These are phyloP conservation scores for Drosophila sp. DNA, from an alignment of 1,140 invertebrate genomes.

Conservation along the genomic window DNA sequence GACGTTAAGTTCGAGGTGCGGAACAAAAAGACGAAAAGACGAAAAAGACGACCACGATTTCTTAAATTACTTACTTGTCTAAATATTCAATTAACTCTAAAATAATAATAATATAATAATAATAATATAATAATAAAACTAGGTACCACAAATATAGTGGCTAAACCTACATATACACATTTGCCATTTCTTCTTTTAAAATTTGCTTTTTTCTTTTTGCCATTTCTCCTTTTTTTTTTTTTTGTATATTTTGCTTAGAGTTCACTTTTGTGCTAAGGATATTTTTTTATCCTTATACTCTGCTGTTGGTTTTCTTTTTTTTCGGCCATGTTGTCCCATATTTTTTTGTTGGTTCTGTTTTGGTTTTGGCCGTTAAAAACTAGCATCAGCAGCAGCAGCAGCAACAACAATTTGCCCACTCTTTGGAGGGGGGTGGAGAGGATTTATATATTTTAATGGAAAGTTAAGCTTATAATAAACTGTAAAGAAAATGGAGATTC, in stretches of 20 bases:
- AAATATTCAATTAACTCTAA: too few species aligned
- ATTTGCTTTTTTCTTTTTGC: slow-evolving; percentile 5
- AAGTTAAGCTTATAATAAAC: slow-evolving; percentile 80
- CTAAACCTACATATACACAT: too few species aligned
- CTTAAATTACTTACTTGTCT: too few species aligned
- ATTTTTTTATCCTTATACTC: slow-evolving; percentile 24
- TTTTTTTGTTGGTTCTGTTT: slow-evolving; percentile 36
- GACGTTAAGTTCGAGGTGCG: too few species aligned
- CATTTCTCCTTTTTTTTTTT: background rate
- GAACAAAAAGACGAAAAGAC: too few species aligned
- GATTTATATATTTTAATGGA: slow-evolving; percentile 81
- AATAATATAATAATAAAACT: too few species aligned
- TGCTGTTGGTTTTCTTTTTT: slow-evolving; percentile 30
- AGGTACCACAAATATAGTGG: too few species aligned
- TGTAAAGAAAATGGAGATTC: slow-evolving; percentile 74
- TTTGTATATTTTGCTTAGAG: slow-evolving; percentile 22
- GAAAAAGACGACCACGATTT: too few species aligned
- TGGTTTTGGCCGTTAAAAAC: slow-evolving; percentile 64
- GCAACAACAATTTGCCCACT: slow-evolving; percentile 55
- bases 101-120: too few species aligned
- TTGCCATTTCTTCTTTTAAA: slow-evolving; percentile 55
- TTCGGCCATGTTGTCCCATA: slow-evolving; percentile 39
- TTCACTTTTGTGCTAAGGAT: slow-evolving; percentile 28
- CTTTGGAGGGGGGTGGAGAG: slow-evolving; percentile 12
- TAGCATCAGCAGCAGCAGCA: slow-evolving; percentile 52